A percentile compares a stretch with the other conserved stretches of the same genome.
Conservation (phyloP, 2,797 vertebrate genomes). For the Acridotheres tristis region DNA sequence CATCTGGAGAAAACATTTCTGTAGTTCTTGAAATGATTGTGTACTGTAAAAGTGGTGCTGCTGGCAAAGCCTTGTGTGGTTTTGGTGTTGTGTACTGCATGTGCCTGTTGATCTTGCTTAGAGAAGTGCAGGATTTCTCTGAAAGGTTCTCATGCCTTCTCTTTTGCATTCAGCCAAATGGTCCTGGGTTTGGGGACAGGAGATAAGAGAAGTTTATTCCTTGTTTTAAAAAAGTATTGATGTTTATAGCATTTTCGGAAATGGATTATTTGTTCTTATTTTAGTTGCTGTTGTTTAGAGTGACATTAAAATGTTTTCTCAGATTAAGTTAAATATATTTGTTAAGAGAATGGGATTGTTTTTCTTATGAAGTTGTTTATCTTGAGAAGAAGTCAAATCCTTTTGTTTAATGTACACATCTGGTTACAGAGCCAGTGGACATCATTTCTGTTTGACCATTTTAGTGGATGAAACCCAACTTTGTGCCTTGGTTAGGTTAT, state of each 20-base stretch:
- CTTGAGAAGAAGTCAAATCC: not conserved
- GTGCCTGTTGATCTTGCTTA: not conserved
- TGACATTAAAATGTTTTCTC: slow-evolving; percentile 5
- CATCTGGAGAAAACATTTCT: not conserved
- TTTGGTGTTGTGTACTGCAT: not conserved
- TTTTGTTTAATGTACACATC: not conserved
- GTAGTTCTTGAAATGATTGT: not conserved
- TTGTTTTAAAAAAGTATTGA: not conserved
- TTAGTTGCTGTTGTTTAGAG: not conserved
- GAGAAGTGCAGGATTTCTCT: not conserved
- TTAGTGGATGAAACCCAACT: not conserved
- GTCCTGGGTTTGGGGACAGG: not conserved
- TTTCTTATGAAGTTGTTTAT: slow-evolving; percentile 31
- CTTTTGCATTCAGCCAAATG: not conserved
- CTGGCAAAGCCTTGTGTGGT: not conserved
- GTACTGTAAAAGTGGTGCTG: not conserved
- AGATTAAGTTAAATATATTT: slow-evolving; percentile 26
- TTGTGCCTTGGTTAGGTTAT: slow-evolving; percentile 11
- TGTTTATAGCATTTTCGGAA: not conserved
- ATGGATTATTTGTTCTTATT: slow-evolving; percentile 20
- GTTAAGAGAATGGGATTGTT: slow-evolving; percentile 20
- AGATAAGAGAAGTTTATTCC: slow-evolving; percentile 44
- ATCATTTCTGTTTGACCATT: not conserved
- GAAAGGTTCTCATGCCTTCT: not conserved
- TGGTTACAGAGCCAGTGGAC: not conserved